phyloP scores from a whole-genome alignment of 2,797 vertebrate species.

The Microchirus variegatus region DNA sequence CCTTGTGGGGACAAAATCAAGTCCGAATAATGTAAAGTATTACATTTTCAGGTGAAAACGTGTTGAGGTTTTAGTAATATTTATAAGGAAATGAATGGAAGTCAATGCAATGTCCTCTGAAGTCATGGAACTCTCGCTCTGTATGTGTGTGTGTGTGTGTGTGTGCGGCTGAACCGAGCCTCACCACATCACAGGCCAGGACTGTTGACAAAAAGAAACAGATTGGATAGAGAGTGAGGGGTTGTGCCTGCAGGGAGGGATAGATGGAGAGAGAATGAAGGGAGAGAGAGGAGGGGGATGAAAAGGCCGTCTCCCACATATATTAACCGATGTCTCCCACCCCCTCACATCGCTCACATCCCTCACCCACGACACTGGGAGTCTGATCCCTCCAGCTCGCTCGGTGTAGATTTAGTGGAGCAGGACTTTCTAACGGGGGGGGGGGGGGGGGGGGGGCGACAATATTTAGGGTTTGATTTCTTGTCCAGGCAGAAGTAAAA shows the following conservation, averaged over 20 bases:
- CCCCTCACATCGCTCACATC: neutral
- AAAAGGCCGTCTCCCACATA: constrained; percentile 57
- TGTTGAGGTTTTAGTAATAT: too few species aligned
- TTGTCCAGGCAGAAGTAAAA: neutral
- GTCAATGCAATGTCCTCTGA: too few species aligned
- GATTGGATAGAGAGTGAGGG: constrained; percentile 53
- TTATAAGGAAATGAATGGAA: too few species aligned
- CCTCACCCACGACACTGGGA: constrained; percentile 19
- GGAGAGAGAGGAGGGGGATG: constrained; percentile 39
- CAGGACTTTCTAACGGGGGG: constrained; percentile 69
- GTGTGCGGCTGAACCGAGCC: constrained; percentile 6
- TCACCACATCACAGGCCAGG: constrained; percentile 53
- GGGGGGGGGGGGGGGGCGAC: constrained; percentile 26
- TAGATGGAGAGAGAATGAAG: constrained; percentile 44
- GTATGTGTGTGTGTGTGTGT: constrained; percentile 41
- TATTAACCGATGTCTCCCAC: constrained; percentile 54
- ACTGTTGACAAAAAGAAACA: constrained; percentile 56
- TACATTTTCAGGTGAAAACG: too few species aligned
- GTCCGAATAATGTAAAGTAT: too few species aligned
- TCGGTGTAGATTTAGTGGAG: constrained; percentile 63
- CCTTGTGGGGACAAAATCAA: too few species aligned
- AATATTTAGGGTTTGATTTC: constrained; percentile 70
- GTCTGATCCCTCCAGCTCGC: constrained; percentile 72
- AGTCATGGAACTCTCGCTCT: neutral
- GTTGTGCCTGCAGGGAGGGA: constrained; percentile 49